Conservation (phyloP, 2,797 vertebrate species). For the Pseudochaenichthys georgianus region DNA sequence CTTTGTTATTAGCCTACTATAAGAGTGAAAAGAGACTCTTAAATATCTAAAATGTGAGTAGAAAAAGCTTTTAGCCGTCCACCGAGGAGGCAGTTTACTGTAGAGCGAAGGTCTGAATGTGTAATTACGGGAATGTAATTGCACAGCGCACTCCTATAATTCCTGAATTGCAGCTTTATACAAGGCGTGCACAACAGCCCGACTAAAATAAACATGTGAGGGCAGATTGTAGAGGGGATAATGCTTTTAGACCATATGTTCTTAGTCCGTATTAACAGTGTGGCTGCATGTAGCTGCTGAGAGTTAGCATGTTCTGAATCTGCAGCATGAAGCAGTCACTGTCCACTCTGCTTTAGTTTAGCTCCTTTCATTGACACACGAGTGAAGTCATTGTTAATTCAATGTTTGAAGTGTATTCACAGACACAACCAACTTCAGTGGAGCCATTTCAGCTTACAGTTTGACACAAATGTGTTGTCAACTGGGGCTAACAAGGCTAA, state of each 20-base stretch:
- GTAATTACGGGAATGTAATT: background rate
- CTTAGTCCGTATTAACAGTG: background rate
- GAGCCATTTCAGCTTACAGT: too few species aligned
- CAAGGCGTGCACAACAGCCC: too few species aligned
- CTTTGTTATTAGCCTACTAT: background rate
- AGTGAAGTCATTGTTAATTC: too few species aligned
- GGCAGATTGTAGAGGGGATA: background rate
- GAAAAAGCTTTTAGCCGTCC: background rate
- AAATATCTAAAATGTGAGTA: background rate
- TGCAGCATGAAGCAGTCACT: too few species aligned
- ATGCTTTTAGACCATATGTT: background rate
- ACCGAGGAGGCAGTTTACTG: background rate
- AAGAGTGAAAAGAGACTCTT: background rate
- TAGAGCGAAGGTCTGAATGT: background rate
- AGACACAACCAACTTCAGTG: too few species aligned
- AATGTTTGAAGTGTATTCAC: too few species aligned
- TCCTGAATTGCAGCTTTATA: background rate
- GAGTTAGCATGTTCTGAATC: too few species aligned
- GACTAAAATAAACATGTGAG: background rate
- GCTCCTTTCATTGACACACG: too few species aligned
- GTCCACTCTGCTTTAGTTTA: too few species aligned
- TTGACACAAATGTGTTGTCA: too few species aligned
- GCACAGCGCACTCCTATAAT: background rate
- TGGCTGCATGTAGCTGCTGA: too few species aligned
- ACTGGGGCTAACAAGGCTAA: too few species aligned